Conservation (phyloP, 2,797 vertebrate genomes). For the Hydrophis major region DNA sequence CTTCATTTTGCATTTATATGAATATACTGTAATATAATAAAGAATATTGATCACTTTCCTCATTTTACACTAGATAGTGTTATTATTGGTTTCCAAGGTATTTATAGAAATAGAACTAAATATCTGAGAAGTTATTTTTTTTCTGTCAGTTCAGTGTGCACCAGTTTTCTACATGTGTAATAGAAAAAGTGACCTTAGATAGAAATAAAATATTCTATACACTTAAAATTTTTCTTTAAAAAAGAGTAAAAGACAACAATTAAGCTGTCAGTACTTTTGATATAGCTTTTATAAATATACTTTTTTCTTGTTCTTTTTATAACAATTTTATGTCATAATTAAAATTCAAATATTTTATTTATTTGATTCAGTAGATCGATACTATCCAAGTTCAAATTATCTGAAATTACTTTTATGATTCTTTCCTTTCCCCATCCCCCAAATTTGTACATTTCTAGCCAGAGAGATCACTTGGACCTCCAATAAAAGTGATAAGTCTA, state of each 20-base stretch:
- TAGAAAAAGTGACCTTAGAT: not conserved
- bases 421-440: not conserved
- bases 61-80: not conserved
- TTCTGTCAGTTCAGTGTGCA: not conserved
- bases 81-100: fast-evolving
- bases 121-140: not conserved
- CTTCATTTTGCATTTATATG: not conserved
- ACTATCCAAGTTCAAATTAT: not conserved
- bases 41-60: not conserved
- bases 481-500: not conserved
- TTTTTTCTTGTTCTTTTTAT: constrained; percentile 21
- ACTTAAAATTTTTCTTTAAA: constrained; percentile 3
- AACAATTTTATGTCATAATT: constrained; percentile 24
- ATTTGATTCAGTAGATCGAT: not conserved
- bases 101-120: not conserved
- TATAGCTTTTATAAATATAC: constrained; percentile 15
- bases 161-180: not conserved
- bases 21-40: not conserved
- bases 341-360: constrained; percentile 17
- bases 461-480: not conserved
- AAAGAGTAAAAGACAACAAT: not conserved
- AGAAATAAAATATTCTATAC: constrained; percentile 5
- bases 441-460: not conserved
- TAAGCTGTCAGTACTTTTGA: not conserved
- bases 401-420: not conserved